These are phyloP conservation scores for Drosophila biarmipes DNA, from an alignment of 1,140 invertebrate species.

Conservation along the genomic window DNA sequence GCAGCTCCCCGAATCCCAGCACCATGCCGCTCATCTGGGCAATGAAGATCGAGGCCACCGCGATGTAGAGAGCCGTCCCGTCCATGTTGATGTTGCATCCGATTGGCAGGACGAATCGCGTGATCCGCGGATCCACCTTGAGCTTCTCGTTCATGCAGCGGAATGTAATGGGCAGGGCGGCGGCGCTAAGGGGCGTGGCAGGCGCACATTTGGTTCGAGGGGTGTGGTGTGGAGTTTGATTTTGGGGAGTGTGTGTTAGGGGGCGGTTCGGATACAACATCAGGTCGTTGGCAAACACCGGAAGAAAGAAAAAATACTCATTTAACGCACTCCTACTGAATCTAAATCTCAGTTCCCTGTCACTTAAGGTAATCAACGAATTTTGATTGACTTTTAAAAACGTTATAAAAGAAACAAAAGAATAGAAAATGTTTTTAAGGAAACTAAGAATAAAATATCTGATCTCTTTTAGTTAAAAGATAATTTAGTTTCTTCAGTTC, in stretches of 20 bases:
- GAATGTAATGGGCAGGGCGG: constrained; percentile 97
- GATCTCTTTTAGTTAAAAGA: too few species aligned
- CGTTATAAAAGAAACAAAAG: not conserved
- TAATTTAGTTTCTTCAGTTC: too few species aligned
- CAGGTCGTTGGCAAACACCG: constrained; percentile 47
- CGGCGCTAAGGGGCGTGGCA: constrained; percentile 88
- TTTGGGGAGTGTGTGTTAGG: constrained; percentile 24
- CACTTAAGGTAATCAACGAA: not conserved
- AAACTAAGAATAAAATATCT: not conserved
- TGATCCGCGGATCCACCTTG: constrained; percentile 94
- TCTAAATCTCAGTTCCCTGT: not conserved
- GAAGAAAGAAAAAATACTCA: constrained; percentile 78
- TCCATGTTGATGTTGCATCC: constrained; percentile 98
- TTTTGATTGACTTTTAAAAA: not conserved
- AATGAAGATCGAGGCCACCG: constrained; percentile 95
- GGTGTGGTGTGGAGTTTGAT: constrained; percentile 28
- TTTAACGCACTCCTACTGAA: constrained; percentile 39
- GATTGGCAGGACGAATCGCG: constrained; percentile 95
- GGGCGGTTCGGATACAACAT: constrained; percentile 40
- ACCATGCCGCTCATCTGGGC: constrained; percentile 95
- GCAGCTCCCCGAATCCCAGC: constrained; percentile 91
- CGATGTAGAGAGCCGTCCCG: constrained; percentile 96
- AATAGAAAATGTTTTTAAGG: not conserved
- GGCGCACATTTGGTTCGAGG: constrained; percentile 25
- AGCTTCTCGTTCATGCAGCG: constrained; percentile 96